Percentiles rank a stretch among this genome's conserved stretches.
Evolutionary conservation across 2,888 invertebrate genomes (phyloP).

Genomic region (Perdita meconis): DNA sequence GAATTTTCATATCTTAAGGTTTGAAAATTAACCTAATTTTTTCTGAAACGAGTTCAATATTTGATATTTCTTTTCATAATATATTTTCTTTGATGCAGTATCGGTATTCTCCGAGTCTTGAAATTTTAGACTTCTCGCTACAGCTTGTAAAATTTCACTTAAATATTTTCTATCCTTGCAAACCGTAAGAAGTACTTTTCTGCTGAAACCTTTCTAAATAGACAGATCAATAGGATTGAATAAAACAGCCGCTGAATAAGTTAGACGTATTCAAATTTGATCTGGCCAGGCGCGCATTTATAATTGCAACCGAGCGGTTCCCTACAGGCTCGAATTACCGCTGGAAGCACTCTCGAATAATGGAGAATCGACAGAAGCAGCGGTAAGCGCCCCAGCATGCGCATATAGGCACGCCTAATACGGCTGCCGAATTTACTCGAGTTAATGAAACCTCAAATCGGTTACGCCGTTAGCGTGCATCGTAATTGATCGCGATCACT

Average conservation of each 20-base stretch:
- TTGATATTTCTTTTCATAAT: too few relatives aligned
- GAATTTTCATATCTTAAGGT: too few relatives aligned
- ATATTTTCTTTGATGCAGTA: too few relatives aligned
- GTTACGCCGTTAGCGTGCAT: constrained; percentile 62
- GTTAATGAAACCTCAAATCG: constrained; percentile 73
- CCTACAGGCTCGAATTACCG: constrained; percentile 62
- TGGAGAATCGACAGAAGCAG: constrained; percentile 61
- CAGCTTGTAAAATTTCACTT: too few relatives aligned
- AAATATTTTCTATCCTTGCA: too few relatives aligned
- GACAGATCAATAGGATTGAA: too few relatives aligned
- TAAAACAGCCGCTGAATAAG: background rate
- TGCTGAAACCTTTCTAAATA: too few relatives aligned
- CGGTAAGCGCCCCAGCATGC: constrained; percentile 40
- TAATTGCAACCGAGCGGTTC: constrained; percentile 61
- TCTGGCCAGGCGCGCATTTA: constrained; percentile 48
- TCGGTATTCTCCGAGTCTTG: too few relatives aligned
- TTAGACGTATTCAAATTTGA: constrained; percentile 44
- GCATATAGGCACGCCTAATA: constrained; percentile 63
- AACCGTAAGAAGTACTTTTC: too few relatives aligned
- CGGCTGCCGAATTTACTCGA: constrained; percentile 67
- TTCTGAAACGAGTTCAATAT: too few relatives aligned
- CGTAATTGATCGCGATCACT: constrained; percentile 64
- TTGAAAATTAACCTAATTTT: too few relatives aligned
- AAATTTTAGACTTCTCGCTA: too few relatives aligned
- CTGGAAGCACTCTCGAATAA: constrained; percentile 59